Percentiles rank a stretch among this genome's conserved stretches.
Evolutionary conservation across 2,888 invertebrate species (phyloP).

Genomic region (Smittia sp.): DNA sequence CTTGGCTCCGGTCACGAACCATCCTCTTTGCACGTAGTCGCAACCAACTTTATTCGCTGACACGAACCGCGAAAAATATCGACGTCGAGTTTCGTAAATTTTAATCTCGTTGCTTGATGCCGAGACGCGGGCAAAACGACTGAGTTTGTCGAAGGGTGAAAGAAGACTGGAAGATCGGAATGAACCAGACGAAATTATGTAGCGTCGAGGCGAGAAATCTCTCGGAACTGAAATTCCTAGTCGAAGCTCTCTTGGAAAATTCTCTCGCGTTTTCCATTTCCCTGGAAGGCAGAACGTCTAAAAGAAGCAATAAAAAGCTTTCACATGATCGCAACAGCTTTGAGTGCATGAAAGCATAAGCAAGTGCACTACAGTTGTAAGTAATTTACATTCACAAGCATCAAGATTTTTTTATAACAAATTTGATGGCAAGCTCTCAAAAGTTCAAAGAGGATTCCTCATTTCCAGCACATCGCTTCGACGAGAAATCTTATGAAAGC

Average conservation of each 20-base stretch:
- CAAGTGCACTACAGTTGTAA: too few species aligned
- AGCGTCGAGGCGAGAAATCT: background rate
- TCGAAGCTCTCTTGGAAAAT: background rate
- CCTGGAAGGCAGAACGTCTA: background rate
- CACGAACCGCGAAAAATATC: too few species aligned
- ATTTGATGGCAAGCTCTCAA: too few species aligned
- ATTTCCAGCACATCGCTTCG: too few species aligned
- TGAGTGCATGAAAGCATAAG: too few species aligned
- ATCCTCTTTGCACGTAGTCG: slow-evolving; percentile 28
- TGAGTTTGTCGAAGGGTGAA: background rate
- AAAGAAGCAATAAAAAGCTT: too few species aligned
- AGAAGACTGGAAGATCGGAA: slow-evolving; percentile 19
- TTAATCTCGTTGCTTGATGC: background rate
- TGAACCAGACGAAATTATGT: background rate
- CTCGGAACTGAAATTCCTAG: background rate
- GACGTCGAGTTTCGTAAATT: background rate
- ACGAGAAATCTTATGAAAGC: too few species aligned
- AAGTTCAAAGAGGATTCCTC: too few species aligned
- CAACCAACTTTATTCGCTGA: slow-evolving; percentile 26
- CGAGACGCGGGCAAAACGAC: background rate
- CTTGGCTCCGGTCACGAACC: background rate
- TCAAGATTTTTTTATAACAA: too few species aligned
- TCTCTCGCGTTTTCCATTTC: background rate
- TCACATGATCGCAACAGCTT: too few species aligned
- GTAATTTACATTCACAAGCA: too few species aligned